Base-by-base conservation (phyloP, 92 coral and sea anemone species). In the Parazoanthus swiftii region DNA sequence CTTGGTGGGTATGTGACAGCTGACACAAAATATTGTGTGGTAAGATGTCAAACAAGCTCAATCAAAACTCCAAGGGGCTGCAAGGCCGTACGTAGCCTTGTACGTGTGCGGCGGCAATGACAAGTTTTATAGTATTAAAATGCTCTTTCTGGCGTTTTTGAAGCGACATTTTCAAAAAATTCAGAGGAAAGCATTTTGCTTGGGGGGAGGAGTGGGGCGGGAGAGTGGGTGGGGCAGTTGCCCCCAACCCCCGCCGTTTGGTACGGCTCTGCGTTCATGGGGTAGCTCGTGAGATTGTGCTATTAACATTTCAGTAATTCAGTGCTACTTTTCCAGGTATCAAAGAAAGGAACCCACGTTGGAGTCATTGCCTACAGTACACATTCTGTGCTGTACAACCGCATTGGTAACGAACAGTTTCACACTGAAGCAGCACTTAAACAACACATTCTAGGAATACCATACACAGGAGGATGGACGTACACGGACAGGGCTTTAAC, bases 381-480 rank as follows among this genome's bases (percentile, higher is more conserved):
- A 86, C 10, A 8, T 44, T 74, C 92, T 38, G 21, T 88, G n/a
- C 26, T 90, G 88, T 81, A 90, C 74, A 81, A 74, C 85, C 75
- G 77, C 23, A 21, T 87, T 35, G 90, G 88, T 42, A 86, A 90
- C 36, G 13, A 44, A 4, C 13, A 48, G 9, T 90, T 81, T 37
- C 92, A 90, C 68, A 78, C 67, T 66, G 59, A 59, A 50, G 70
- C 88, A 8, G 59, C 88, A 35, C 81, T 91, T 76, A 91, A 86
- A 33, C 83, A 50, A 6, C 89, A 86, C 5, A 80, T 91, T 43
- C 76, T 77, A 0, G 73, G 80, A 42, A 80, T 91, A 15, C 66
- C 36, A 21, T 91, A 89, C 73, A 81, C 85, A 18, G 91, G 88
- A 9, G 94, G 94, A 2, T 72, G 92, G 84, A 91, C 94, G 20